phyloP scores from a whole-genome alignment of 2,888 invertebrate genomes.

The Meliscaeva auricollis region DNA sequence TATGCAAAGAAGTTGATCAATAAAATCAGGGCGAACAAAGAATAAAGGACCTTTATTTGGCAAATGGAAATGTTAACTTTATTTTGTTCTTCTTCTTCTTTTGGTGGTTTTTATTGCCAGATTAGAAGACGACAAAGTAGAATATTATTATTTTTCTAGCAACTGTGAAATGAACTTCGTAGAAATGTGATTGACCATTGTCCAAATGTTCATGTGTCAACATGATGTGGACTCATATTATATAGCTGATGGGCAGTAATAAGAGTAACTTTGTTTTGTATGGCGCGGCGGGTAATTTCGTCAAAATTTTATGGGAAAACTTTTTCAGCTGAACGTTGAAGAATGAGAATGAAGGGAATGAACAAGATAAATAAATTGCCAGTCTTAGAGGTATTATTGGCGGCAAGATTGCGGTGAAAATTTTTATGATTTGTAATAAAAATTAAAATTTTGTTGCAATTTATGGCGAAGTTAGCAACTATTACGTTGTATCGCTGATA shows the following conservation, averaged over 20 bases:
- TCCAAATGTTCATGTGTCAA: slow-evolving; percentile 50
- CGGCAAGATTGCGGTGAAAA: slow-evolving; percentile 72
- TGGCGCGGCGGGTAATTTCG: slow-evolving; percentile 40
- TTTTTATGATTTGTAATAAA: slow-evolving; percentile 66
- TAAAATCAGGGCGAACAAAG: slow-evolving; percentile 78
- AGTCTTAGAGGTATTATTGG: slow-evolving; percentile 20
- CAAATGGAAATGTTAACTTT: slow-evolving; percentile 68
- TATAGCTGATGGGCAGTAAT: background rate
- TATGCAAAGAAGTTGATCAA: slow-evolving; percentile 83
- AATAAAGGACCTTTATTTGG: slow-evolving; percentile 47
- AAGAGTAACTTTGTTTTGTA: slow-evolving; percentile 52
- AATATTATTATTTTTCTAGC: slow-evolving; percentile 45
- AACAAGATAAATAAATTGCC: slow-evolving; percentile 28
- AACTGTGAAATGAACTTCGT: slow-evolving; percentile 9
- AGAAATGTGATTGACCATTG: slow-evolving; percentile 64
- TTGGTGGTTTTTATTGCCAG: slow-evolving; percentile 78
- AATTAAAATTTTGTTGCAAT: slow-evolving; percentile 75
- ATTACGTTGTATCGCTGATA: slow-evolving; percentile 60
- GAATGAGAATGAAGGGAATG: slow-evolving; percentile 25
- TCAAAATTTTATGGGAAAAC: slow-evolving; percentile 67
- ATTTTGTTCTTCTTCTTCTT: slow-evolving; percentile 46
- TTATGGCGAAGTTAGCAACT: slow-evolving; percentile 58
- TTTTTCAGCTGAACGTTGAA: slow-evolving; percentile 44
- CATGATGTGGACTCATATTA: slow-evolving; percentile 15
- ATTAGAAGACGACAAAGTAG: slow-evolving; percentile 72